These are phyloP conservation scores for Trachymyrmex cornetzi DNA, from an alignment of 1,140 invertebrate genomes.

Conservation along the genomic window DNA sequence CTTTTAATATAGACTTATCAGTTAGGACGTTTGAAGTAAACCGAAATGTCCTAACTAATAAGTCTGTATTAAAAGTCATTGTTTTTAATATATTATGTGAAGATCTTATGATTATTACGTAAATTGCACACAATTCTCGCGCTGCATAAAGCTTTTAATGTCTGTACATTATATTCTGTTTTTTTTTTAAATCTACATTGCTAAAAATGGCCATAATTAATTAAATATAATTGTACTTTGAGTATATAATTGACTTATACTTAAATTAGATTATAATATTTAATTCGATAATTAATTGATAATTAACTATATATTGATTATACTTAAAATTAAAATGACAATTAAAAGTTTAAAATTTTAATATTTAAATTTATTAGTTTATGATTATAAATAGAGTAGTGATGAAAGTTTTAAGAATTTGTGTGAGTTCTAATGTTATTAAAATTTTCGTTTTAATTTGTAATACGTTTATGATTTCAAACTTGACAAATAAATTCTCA, in stretches of 20 bases:
- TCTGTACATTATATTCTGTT: too few species aligned
- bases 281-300: background rate
- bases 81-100: too few species aligned
- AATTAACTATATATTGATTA: background rate
- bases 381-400: conserved; percentile 8
- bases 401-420: background rate
- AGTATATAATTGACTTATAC: too few species aligned
- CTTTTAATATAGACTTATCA: too few species aligned
- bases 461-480: background rate
- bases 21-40: too few species aligned
- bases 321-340: background rate
- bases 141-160: too few species aligned
- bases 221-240: background rate
- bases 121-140: too few species aligned
- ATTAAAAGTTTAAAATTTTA: background rate
- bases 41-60: too few species aligned
- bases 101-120: too few species aligned
- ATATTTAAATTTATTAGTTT: background rate
- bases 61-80: too few species aligned
- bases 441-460: background rate
- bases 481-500: background rate
- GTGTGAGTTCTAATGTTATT: background rate
- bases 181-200: too few species aligned
- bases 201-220: background rate
- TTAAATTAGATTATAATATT: background rate